Evolutionary conservation across 1,140 invertebrate species (phyloP), one percentile per base, ranked within the genome.

Genomic region (Trichonephila inaurata): DNA sequence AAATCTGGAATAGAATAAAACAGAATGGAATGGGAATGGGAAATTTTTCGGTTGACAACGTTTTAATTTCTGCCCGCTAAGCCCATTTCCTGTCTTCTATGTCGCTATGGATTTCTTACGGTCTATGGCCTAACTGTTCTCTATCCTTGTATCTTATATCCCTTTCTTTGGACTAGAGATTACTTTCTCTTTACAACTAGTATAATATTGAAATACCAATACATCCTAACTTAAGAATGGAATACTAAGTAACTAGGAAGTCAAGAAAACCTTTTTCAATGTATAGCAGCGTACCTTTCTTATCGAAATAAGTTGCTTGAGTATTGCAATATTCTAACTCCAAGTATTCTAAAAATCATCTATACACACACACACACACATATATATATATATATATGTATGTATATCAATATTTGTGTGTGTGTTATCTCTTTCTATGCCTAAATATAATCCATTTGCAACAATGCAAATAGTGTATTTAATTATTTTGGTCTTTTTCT

Each of bases 1-100:
- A n/a, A 21, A 62, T 24, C 28, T 85, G n/a, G 92, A 89, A 77
- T 58, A 69, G 77, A 85, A 89, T 90, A 90, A 85, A 90, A 90
- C 40, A 24, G 88, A 94, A 94, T 89, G 81, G 93, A 89, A 94
- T 89, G 81, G 93, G 81, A 94, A 94, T 93, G 92, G 77, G 93
- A 90, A 94, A 94, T 94, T 94, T 94, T 28, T 89, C 93, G 93
- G 93, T 89, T 90, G 93, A 94, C 87, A 69, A 89, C 87, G 61
- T 94, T 89, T 94, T 94, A 94, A 94, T 94, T 94, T 94, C 93
- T 82, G 66, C n/a, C 77, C 61, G 86, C 51, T 94, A 94, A 94
- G 87, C 81, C 93, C 33, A 90, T 94, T 94, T 94, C 93, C 93
- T 66, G 40, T 69, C 87, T 87, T 64, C 62, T 86, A 33, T 86